phyloP scores from a whole-genome alignment of 2,888 invertebrate genomes.

The Nomada fucata region DNA sequence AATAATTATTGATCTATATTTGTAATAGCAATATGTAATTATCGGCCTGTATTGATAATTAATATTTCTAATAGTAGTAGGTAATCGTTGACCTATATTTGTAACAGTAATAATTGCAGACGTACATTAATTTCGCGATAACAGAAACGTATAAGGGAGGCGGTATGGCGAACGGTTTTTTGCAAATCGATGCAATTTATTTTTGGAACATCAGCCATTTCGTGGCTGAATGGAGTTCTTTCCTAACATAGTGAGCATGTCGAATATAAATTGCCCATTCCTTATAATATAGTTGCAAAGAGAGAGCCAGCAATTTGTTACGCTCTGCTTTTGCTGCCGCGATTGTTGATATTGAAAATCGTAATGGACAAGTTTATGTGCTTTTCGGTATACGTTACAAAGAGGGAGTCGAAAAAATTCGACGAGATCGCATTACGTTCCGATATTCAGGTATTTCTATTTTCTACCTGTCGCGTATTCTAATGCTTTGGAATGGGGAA shows the following conservation, averaged over 20 bases:
- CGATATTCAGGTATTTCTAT: neutral
- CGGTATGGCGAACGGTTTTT: neutral
- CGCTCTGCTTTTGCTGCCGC: no score
- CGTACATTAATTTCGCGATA: constrained; percentile 5
- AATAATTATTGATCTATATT: neutral
- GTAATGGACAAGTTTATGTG: neutral
- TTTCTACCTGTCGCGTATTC: neutral
- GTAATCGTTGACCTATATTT: neutral
- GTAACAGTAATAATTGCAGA: neutral
- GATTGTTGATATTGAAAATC: neutral
- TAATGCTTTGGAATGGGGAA: neutral
- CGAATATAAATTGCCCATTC: no score
- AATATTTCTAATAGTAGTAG: no score
- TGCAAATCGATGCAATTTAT: constrained; percentile 27
- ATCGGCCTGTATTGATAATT: no score
- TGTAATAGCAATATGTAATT: no score
- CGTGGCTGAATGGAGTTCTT: no score
- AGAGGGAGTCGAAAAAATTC: neutral
- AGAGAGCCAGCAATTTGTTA: no score
- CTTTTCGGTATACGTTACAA: neutral
- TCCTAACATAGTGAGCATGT: no score
- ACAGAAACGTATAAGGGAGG: neutral
- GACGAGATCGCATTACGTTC: neutral
- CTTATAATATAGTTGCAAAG: no score
- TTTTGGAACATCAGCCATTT: constrained; percentile 4